These are phyloP conservation scores for Pipistrellus nathusii DNA, from an alignment of 2,797 vertebrate species.

Conservation along the genomic window DNA sequence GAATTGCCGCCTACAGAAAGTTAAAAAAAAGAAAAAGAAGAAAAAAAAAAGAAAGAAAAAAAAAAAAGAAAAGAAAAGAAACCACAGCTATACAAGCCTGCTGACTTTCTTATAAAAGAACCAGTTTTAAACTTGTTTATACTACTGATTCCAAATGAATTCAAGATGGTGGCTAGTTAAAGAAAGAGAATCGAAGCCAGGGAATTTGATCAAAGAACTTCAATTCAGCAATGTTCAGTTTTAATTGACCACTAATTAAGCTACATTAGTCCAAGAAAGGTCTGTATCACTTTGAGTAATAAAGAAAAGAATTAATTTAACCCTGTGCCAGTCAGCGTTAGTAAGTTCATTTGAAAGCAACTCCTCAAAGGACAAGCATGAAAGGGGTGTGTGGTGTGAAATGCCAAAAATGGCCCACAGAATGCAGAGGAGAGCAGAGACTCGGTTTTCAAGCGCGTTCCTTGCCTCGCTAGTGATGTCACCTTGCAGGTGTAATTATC, in stretches of 20 bases:
- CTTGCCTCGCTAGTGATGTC: slow-evolving; percentile 70
- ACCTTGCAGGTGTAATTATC: slow-evolving; percentile 81
- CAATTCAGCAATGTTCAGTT: slow-evolving; percentile 89
- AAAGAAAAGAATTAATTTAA: slow-evolving; percentile 85
- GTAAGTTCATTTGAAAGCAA: slow-evolving; percentile 78
- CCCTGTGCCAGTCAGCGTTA: slow-evolving; percentile 80
- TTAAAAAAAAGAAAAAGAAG: slow-evolving; percentile 79
- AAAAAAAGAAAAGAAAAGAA: slow-evolving; percentile 83
- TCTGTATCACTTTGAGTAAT: slow-evolving; percentile 86
- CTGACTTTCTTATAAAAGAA: slow-evolving; percentile 88
- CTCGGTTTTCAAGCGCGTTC: slow-evolving; percentile 55
- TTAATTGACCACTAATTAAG: slow-evolving; percentile 94
- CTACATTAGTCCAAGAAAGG: slow-evolving; percentile 88
- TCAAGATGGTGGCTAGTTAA: slow-evolving; percentile 93
- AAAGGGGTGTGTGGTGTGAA: slow-evolving; percentile 75
- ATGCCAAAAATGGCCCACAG: slow-evolving; percentile 70
- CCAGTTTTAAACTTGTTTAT: slow-evolving; percentile 91
- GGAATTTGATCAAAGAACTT: slow-evolving; percentile 89
- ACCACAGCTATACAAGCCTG: slow-evolving; percentile 86
- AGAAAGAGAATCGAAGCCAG: slow-evolving; percentile 86
- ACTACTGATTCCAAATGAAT: slow-evolving; percentile 92
- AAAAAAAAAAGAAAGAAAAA: slow-evolving; percentile 81
- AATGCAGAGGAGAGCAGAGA: slow-evolving; percentile 63
- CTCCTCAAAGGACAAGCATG: slow-evolving; percentile 76
- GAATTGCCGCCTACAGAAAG: slow-evolving; percentile 86